Evolutionary conservation across 2,888 invertebrate genomes (phyloP), one percentile per base, ranked within the genome.

Genomic region (Agriopis marginaria): DNA sequence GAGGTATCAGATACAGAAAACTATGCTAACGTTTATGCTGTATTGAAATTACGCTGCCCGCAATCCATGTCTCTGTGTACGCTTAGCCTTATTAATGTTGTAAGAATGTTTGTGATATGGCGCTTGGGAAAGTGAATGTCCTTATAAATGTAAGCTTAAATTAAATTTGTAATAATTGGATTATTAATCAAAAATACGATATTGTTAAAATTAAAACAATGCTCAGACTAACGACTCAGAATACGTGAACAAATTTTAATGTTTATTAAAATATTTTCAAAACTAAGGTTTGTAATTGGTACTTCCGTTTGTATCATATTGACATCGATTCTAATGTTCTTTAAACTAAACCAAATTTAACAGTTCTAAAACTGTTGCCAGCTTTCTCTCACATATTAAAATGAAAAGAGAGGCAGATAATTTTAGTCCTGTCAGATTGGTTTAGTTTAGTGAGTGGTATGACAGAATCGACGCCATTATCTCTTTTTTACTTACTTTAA

Each of bases 51-150:
- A 54, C 32, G 53, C 39, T n/a, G 32, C 12, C 32, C 1, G 53
- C 32, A 8, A 12, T n/a, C 2, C 49, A 40, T 39, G 49, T 40
- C 3, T 32, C 3, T 11, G 49, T 60, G 10, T 50, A 14, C 60
- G 49, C 49, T 7, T 8, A 39, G n/a, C 49, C 14, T 49, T 58
- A 58, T 53, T 62, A 23, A 58, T 68, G 42, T 68, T 63, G 60
- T 59, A 63, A 63, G 54, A 53, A 68, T 60, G 63, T 68, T 49
- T 68, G 68, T 68, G 68, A 68, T 68, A 68, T 54, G 50, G 40
- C 62, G 66, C 63, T 68, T 59, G 53, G 53, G 53, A 17, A 56
- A 63, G 56, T 63, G 63, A 63, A 68, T 68, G 68, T 68, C 58
- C 63, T 63, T 68, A 40, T 59, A 68, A 45, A 45, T 59, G 45